phyloP scores from a whole-genome alignment of 2,888 invertebrate species.

The Troides aeacus region DNA sequence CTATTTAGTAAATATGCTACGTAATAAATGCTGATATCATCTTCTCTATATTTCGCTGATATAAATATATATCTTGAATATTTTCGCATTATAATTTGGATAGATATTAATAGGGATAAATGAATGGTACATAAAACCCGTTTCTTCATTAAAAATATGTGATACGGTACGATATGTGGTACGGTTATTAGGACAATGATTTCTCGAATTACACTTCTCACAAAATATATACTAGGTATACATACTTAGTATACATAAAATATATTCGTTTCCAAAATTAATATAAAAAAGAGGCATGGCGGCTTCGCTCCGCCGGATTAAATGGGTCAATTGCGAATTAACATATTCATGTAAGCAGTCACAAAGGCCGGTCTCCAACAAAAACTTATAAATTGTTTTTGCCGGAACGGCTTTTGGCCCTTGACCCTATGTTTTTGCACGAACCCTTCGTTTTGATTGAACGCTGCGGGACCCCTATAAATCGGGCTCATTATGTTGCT shows the following conservation, averaged over 20 bases:
- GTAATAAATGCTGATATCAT: too few species aligned
- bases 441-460: constrained; percentile 23
- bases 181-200: too few species aligned
- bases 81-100: too few species aligned
- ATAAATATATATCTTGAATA: too few species aligned
- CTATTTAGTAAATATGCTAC: too few species aligned
- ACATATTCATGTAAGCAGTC: constrained; percentile 28
- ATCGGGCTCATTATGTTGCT: constrained; percentile 10
- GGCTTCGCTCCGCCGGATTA: constrained; percentile 15
- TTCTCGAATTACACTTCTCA: too few species aligned
- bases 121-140: too few species aligned
- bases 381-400: constrained; percentile 29
- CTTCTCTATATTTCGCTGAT: too few species aligned
- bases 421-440: constrained; percentile 22
- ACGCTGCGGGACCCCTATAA: constrained; percentile 4
- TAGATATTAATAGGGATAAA: too few species aligned
- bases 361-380: constrained; percentile 21
- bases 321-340: constrained; percentile 22
- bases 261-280: constrained; percentile 10
- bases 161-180: too few species aligned
- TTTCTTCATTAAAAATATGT: too few species aligned
- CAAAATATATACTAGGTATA: too few species aligned
- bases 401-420: constrained; percentile 16
- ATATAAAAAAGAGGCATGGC: constrained; percentile 3
- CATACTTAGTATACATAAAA: neutral